Percentiles rank a stretch among this genome's conserved stretches.
Evolutionary conservation across 2,888 invertebrate species (phyloP).

Genomic region (Idaea biselata): DNA sequence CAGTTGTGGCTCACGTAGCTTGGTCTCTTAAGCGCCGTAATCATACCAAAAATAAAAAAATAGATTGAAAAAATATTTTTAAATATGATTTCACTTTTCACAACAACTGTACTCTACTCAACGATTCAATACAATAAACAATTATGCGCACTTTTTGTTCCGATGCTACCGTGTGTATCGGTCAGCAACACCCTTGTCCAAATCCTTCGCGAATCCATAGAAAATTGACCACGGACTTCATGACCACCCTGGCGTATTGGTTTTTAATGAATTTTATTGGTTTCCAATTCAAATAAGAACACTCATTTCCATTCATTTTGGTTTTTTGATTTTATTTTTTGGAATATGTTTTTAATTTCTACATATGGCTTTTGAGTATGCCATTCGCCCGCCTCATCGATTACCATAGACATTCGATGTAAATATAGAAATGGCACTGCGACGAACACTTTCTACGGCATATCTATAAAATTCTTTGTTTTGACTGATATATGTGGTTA

Average conservation of each 20-base stretch:
- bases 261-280: not conserved
- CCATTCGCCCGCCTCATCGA: too few species aligned
- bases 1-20: too few species aligned
- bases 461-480: too few species aligned
- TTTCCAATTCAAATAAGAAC: not conserved
- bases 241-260: constrained; percentile 8
- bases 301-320: not conserved
- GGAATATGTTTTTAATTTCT: constrained; percentile 6
- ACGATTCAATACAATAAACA: constrained; percentile 77
- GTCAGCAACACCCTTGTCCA: constrained; percentile 49
- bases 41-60: too few species aligned
- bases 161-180: constrained; percentile 52
- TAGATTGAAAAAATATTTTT: constrained; percentile 13
- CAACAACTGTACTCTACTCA: constrained; percentile 45
- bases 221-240: constrained; percentile 14
- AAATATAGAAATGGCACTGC: too few species aligned
- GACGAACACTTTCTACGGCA: too few species aligned
- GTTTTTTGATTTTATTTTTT: not conserved
- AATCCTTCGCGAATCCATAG: constrained; percentile 27
- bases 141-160: constrained; percentile 64
- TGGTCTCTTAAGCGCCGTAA: too few species aligned
- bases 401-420: too few species aligned
- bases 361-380: constrained; percentile 54
- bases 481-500: too few species aligned
- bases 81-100: constrained; percentile 31